Evolutionary conservation across 2,888 invertebrate species (phyloP).

Genomic region (Ephialtes manifestator): DNA sequence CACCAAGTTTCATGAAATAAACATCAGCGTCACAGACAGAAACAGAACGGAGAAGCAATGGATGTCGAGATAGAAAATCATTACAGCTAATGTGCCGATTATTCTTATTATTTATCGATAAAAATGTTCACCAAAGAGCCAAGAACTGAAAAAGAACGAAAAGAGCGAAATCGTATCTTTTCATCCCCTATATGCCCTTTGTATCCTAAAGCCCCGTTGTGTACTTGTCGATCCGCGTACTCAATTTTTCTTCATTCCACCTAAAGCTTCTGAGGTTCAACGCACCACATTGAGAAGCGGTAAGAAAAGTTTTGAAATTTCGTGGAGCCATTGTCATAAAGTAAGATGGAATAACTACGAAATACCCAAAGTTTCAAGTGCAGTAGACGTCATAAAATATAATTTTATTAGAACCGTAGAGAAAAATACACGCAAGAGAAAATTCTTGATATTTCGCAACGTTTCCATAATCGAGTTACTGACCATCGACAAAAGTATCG

Average conservation of each 20-base stretch:
- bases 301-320: conserved; percentile 1
- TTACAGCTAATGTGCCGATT: conserved; percentile 11
- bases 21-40: not conserved
- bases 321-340: not conserved
- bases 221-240: not conserved
- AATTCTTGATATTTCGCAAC: not conserved
- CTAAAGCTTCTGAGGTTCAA: not conserved
- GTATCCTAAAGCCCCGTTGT: not conserved
- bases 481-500: conserved; percentile 56
- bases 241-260: not conserved
- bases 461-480: conserved; percentile 28
- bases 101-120: not conserved
- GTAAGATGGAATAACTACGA: not conserved
- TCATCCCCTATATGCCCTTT: conserved; percentile 11
- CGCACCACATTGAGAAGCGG: not conserved
- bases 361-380: not conserved
- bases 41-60: not conserved
- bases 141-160: not conserved
- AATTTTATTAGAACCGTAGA: not conserved
- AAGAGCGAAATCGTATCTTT: conserved; percentile 29
- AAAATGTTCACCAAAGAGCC: conserved; percentile 4
- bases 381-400: not conserved
- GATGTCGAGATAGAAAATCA: conserved; percentile 22
- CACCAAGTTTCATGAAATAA: conserved; percentile 33
- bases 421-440: not conserved